Percentiles rank a stretch among this genome's conserved stretches.
Evolutionary conservation across 2,888 invertebrate species (phyloP).

Genomic region (Mesochorus sp.): DNA sequence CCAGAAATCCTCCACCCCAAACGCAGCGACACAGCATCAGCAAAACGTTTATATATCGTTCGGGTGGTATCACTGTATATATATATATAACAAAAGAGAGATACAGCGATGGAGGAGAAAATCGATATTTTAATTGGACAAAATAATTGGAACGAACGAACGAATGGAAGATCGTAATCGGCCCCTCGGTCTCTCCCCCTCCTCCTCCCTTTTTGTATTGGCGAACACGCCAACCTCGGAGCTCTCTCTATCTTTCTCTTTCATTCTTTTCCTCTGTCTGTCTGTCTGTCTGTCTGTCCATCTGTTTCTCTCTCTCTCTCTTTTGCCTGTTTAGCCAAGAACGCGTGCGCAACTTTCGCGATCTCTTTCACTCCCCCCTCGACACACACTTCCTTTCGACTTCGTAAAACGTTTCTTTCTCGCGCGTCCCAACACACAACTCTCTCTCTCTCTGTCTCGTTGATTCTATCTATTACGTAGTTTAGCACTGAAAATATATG

Average conservation of each 20-base stretch:
- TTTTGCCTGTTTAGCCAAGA: constrained; percentile 9
- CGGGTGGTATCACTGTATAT: no score
- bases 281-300: not conserved
- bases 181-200: constrained; percentile 72
- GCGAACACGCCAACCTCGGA: constrained; percentile 64
- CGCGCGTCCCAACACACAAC: not conserved
- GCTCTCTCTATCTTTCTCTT: constrained; percentile 24
- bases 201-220: constrained; percentile 67
- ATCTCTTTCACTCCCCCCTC: constrained; percentile 52
- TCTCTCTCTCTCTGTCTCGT: constrained; percentile 28
- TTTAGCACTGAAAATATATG: constrained; percentile 37
- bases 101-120: constrained; percentile 81
- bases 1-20: not conserved
- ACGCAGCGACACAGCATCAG: constrained; percentile 4
- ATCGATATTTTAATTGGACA: constrained; percentile 82
- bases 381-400: constrained; percentile 43
- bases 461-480: constrained; percentile 41
- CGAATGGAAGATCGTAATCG: constrained; percentile 81
- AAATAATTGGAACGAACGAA: constrained; percentile 82
- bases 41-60: constrained; percentile 19
- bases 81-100: no score
- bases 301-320: constrained; percentile 14
- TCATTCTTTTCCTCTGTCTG: constrained; percentile 22
- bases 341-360: constrained; percentile 33
- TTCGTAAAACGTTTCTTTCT: constrained; percentile 50